Percentiles rank a stretch among this genome's conserved stretches.
phyloP scores from a whole-genome alignment of 2,797 vertebrate genomes.

The Pseudochirops corinnae region DNA sequence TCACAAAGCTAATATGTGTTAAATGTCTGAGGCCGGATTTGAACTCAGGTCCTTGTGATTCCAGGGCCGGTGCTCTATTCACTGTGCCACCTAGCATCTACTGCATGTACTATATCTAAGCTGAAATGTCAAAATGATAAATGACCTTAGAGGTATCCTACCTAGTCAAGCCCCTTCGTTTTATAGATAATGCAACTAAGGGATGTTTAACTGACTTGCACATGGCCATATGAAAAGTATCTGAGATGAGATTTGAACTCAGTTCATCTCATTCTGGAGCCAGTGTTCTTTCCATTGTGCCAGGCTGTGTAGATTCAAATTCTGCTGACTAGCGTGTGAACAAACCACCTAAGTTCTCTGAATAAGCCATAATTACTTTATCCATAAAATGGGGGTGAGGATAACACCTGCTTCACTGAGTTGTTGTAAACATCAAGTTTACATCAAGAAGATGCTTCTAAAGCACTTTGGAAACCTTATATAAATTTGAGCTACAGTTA shows the following conservation, averaged over 20 bases:
- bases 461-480: neutral
- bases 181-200: neutral
- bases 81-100: too few relatives aligned
- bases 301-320: neutral
- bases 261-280: neutral
- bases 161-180: neutral
- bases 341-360: neutral
- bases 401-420: neutral
- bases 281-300: neutral
- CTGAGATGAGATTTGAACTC: neutral
- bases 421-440: neutral
- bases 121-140: conserved; percentile 84
- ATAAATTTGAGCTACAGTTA: neutral
- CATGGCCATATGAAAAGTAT: neutral
- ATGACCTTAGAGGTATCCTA: neutral
- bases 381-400: neutral
- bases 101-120: conserved; percentile 94
- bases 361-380: neutral
- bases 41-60: too few relatives aligned
- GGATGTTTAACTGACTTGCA: neutral
- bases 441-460: neutral
- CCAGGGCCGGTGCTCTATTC: too few relatives aligned
- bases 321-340: neutral
- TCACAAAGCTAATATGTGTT: too few relatives aligned
- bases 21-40: too few relatives aligned